Conservation (phyloP, 1,140 invertebrate species). For the Drosophila micromelanica region DNA sequence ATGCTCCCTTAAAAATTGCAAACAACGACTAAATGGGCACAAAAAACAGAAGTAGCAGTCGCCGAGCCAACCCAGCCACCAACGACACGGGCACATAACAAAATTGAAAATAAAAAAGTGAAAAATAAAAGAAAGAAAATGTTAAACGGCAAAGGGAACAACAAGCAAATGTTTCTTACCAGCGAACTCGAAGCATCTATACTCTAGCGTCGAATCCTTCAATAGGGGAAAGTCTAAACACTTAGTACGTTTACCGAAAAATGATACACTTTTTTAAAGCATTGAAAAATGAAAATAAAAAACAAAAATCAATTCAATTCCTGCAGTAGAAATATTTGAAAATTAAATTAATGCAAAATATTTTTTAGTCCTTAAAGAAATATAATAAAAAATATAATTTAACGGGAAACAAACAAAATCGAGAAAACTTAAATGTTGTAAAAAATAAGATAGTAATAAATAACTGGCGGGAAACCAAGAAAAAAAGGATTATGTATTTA, state of each 20-base stretch:
- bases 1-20: conserved; percentile 73
- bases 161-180: conserved; percentile 19
- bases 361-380: too few relatives aligned
- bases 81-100: conserved; percentile 56
- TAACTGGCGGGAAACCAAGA: too few relatives aligned
- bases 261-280: not conserved
- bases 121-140: conserved; percentile 46
- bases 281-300: too few relatives aligned
- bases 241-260: too few relatives aligned
- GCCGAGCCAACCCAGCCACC: conserved; percentile 22
- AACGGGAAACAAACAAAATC: too few relatives aligned
- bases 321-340: too few relatives aligned
- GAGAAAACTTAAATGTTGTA: too few relatives aligned
- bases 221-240: not conserved
- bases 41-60: conserved; percentile 54
- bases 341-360: too few relatives aligned
- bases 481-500: too few relatives aligned
- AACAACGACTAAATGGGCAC: conserved; percentile 77
- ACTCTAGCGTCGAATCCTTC: conserved; percentile 1
- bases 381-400: too few relatives aligned
- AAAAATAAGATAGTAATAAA: too few relatives aligned
- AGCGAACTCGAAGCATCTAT: not conserved
- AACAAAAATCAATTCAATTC: too few relatives aligned
- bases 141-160: conserved; percentile 40
- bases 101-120: conserved; percentile 71